phyloP scores from a whole-genome alignment of 2,113 vertebrate species.

The Aphyosemion australe region DNA sequence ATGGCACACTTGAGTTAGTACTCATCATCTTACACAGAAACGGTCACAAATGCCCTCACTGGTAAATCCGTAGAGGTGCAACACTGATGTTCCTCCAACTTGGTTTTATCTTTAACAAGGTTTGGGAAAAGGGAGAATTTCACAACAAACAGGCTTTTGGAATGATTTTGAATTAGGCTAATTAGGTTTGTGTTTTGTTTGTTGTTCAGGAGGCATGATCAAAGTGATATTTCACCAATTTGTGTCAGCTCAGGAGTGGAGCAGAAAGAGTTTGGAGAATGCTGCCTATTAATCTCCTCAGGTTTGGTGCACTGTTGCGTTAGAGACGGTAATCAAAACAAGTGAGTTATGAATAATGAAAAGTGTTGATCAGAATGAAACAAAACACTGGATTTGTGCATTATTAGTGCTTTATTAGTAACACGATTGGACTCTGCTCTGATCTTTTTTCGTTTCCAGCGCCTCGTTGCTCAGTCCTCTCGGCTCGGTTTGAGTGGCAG shows the following conservation, averaged over 20 bases:
- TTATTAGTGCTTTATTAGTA: constrained; percentile 61
- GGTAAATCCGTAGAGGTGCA: constrained; percentile 11
- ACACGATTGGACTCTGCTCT: constrained; percentile 34
- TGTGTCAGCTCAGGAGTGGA: constrained; percentile 73
- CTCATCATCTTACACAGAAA: background rate
- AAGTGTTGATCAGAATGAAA: constrained; percentile 71
- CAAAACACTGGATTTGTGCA: constrained; percentile 63
- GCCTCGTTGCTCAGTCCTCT: constrained; percentile 38
- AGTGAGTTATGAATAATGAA: constrained; percentile 75
- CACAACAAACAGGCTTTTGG: constrained; percentile 72
- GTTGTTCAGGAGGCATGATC: constrained; percentile 78
- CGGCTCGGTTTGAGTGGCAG: constrained; percentile 46
- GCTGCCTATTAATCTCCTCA: constrained; percentile 71
- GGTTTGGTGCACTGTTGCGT: constrained; percentile 62
- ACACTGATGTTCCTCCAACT: constrained; percentile 35
- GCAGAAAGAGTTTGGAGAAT: constrained; percentile 64
- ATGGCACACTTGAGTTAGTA: background rate
- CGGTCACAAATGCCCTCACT: background rate
- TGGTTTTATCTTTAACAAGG: constrained; percentile 52
- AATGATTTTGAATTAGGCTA: constrained; percentile 77
- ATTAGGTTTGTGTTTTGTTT: constrained; percentile 80
- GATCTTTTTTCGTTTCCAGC: constrained; percentile 27
- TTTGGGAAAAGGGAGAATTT: constrained; percentile 49
- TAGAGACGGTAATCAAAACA: constrained; percentile 74
- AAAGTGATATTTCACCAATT: constrained; percentile 81